Conservation (phyloP, 2,888 invertebrate species). For the Lagria hirta region DNA sequence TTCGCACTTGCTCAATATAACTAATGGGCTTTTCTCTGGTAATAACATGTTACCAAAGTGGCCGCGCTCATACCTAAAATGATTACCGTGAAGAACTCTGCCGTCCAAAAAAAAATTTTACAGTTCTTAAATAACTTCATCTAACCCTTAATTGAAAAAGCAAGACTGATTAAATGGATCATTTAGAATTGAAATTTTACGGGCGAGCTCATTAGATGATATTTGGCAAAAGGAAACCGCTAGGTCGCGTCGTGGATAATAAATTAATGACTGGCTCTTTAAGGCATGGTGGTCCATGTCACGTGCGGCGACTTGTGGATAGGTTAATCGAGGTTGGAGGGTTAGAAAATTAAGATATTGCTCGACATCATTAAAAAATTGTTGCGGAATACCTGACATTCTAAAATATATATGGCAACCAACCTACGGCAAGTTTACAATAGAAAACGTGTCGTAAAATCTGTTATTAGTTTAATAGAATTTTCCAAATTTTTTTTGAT, state of each 20-base stretch:
- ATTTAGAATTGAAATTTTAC: slow-evolving; percentile 15
- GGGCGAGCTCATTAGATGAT: slow-evolving; percentile 5
- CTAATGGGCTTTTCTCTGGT: slow-evolving; percentile 21
- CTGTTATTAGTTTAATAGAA: too few species aligned
- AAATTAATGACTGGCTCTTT: slow-evolving; percentile 15
- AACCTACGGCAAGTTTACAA: too few species aligned
- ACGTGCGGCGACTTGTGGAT: not conserved
- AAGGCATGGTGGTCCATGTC: slow-evolving; percentile 15
- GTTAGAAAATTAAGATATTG: slow-evolving; percentile 9
- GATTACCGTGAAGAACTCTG: not conserved
- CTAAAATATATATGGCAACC: too few species aligned
- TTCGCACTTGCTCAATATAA: slow-evolving; percentile 25
- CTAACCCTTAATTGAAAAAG: slow-evolving; percentile 2
- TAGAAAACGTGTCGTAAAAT: too few species aligned
- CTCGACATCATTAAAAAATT: slow-evolving; percentile 10
- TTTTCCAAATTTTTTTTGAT: too few species aligned
- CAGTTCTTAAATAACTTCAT: slow-evolving; percentile 1
- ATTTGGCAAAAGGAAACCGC: slow-evolving; percentile 7
- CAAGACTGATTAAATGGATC: slow-evolving; percentile 11
- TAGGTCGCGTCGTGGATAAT: too few species aligned
- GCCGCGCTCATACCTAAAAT: slow-evolving; percentile 21
- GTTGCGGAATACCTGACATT: slow-evolving; percentile 19
- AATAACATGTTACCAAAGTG: slow-evolving; percentile 29
- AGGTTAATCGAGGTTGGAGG: too few species aligned
- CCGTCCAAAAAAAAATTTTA: not conserved